phyloP scores from a whole-genome alignment of 1,140 invertebrate genomes.

The Carposina sasakii region DNA sequence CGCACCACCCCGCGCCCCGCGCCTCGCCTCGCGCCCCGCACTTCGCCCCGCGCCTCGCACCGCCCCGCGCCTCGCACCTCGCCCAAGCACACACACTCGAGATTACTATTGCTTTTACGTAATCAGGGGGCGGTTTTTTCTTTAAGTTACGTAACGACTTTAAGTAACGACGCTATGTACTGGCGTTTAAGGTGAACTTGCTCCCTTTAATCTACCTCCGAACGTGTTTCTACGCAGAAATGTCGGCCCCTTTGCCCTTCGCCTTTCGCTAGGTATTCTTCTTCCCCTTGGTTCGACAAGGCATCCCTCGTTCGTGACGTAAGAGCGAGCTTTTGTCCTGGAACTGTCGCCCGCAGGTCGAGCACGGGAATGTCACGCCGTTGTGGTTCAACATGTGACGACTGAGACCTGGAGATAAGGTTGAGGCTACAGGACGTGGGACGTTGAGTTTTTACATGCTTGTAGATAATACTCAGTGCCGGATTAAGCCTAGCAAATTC shows the following conservation, averaged over 20 bases:
- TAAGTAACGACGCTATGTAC: neutral
- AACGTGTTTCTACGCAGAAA: neutral
- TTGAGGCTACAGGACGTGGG: neutral
- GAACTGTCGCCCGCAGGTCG: constrained; percentile 79
- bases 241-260: neutral
- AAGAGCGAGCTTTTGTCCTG: constrained; percentile 80
- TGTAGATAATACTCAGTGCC: neutral
- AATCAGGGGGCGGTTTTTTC: neutral
- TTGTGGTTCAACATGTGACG: constrained; percentile 81
- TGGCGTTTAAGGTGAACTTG: neutral
- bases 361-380: constrained; percentile 78
- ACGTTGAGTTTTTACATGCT: neutral
- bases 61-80: too few relatives aligned
- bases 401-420: constrained; percentile 74
- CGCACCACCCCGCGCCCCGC: too few relatives aligned
- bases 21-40: too few relatives aligned
- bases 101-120: too few relatives aligned
- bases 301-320: constrained; percentile 62
- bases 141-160: neutral
- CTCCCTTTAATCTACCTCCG: neutral
- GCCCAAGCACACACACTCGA: too few relatives aligned
- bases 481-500: neutral
- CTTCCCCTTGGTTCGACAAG: neutral
- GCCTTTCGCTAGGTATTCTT: neutral
- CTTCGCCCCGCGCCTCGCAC: too few relatives aligned